phyloP scores from a whole-genome alignment of 2,888 invertebrate genomes.

The Capitulum mitella region DNA sequence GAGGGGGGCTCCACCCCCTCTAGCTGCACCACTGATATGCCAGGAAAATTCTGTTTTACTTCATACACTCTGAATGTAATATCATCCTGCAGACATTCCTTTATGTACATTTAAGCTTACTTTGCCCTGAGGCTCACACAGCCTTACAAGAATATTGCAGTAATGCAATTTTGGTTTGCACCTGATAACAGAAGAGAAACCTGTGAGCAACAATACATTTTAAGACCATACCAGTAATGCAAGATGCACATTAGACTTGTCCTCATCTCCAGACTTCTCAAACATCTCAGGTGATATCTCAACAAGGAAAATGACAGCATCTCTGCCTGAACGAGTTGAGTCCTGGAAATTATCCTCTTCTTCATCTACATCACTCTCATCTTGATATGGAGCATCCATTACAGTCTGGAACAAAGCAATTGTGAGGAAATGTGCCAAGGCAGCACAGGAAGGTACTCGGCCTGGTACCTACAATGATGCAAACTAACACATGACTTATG shows the following conservation, averaged over 20 bases:
- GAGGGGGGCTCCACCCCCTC: no score
- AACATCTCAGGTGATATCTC: slow-evolving; percentile 38
- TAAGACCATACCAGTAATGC: slow-evolving; percentile 31
- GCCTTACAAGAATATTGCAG: not conserved
- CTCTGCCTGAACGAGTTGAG: slow-evolving; percentile 32
- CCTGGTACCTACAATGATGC: no score
- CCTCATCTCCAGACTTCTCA: slow-evolving; percentile 30
- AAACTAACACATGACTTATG: no score
- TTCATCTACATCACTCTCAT: not conserved
- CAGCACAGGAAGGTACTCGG: no score
- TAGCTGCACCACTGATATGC: no score
- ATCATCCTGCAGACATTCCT: not conserved
- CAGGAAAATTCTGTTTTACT: no score
- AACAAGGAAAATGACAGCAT: slow-evolving; percentile 39
- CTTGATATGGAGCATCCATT: no score
- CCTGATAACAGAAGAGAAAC: not conserved
- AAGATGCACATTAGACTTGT: slow-evolving; percentile 28
- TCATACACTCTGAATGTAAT: not conserved
- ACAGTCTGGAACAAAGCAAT: no score
- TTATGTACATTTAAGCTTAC: not conserved
- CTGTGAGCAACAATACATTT: no score
- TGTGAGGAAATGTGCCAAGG: no score
- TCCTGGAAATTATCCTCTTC: not conserved
- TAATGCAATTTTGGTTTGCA: not conserved
- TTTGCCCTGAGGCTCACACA: not conserved